These are phyloP conservation scores for Heterotis niloticus DNA, from an alignment of 2,113 vertebrate genomes.

Conservation along the genomic window DNA sequence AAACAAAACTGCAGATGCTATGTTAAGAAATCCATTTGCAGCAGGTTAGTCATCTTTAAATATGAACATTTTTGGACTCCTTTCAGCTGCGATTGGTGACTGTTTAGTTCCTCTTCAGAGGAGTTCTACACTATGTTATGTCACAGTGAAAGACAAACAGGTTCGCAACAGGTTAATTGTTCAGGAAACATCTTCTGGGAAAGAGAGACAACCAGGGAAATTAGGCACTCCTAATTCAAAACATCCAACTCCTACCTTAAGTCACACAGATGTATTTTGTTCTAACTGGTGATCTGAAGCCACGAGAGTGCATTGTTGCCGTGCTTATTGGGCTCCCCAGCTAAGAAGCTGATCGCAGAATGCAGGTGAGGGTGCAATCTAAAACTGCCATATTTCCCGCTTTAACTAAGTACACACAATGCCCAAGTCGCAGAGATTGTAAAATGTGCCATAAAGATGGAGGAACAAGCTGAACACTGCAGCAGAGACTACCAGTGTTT, in stretches of 20 bases:
- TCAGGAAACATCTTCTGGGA: background rate
- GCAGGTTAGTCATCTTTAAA: background rate
- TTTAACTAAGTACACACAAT: no score
- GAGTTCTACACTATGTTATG: no score
- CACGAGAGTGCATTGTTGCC: background rate
- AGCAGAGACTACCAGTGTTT: no score
- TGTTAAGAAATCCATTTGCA: background rate
- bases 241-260: background rate
- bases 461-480: no score
- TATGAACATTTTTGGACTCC: background rate
- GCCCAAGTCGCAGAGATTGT: no score
- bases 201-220: background rate
- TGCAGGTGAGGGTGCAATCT: no score
- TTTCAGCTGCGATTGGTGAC: background rate
- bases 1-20: no score
- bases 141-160: no score
- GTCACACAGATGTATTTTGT: background rate
- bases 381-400: no score
- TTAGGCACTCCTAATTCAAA: background rate
- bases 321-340: background rate
- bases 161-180: background rate
- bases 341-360: no score
- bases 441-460: no score
- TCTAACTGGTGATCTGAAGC: background rate
- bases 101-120: background rate